Conservation (phyloP, 2,797 vertebrate species). For the Helicolenus hilgendorfi region DNA sequence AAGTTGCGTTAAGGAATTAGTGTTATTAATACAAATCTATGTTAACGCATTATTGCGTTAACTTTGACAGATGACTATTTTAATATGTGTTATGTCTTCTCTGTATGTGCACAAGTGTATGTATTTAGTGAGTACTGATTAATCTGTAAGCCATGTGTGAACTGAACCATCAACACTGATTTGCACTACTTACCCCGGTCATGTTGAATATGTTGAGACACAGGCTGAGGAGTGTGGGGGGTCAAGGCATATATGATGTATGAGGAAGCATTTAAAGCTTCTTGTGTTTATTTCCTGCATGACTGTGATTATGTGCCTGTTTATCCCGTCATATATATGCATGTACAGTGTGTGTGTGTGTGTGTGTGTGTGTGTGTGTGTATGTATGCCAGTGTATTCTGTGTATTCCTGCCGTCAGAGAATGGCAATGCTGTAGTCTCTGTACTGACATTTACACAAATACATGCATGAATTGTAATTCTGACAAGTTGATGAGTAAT, state of each 20-base stretch:
- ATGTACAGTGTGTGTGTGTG: neutral
- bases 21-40: too few relatives aligned
- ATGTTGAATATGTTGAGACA: neutral
- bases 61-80: too few relatives aligned
- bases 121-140: neutral
- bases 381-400: neutral
- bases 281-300: too few relatives aligned
- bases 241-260: neutral
- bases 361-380: neutral
- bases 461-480: neutral
- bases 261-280: too few relatives aligned
- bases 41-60: too few relatives aligned
- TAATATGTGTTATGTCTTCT: neutral
- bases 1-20: too few relatives aligned
- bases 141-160: neutral
- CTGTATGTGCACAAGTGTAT: neutral
- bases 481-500: neutral
- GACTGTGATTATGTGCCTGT: neutral
- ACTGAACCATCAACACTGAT: neutral
- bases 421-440: neutral
- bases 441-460: neutral
- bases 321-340: neutral
- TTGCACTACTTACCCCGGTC: neutral
- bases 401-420: neutral
- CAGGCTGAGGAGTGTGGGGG: neutral